These are phyloP conservation scores for Otus sunia DNA, from an alignment of 2,113 vertebrate species.

Conservation along the genomic window DNA sequence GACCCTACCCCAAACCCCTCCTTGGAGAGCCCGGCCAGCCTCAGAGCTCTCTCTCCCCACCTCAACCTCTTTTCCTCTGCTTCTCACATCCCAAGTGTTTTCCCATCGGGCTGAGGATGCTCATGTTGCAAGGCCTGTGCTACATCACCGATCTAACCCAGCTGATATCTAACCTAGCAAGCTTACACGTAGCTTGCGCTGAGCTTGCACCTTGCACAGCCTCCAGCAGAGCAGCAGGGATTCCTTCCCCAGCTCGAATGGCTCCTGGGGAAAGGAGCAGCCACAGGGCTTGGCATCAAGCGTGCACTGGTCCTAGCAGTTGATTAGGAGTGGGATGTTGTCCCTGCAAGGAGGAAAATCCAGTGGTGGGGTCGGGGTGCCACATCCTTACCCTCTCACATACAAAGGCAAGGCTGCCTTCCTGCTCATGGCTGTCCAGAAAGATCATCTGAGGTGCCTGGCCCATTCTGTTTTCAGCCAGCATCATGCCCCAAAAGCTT, in stretches of 20 bases:
- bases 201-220: background rate
- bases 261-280: background rate
- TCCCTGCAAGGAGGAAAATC: background rate
- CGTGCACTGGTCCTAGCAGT: background rate
- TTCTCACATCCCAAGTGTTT: background rate
- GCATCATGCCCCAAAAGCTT: rapidly evolving
- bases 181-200: background rate
- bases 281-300: background rate
- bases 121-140: background rate
- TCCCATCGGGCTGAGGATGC: background rate
- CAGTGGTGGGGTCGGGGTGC: background rate
- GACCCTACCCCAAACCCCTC: background rate
- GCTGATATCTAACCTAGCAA: background rate
- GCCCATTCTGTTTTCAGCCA: background rate
- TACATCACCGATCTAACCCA: too few species aligned
- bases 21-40: background rate
- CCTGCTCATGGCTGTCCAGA: rapidly evolving
- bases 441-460: background rate
- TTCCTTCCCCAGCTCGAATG: background rate
- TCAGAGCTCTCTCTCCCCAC: background rate
- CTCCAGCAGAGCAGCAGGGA: background rate
- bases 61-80: background rate
- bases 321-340: background rate
- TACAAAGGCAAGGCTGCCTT: too few species aligned
- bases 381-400: background rate